phyloP scores from a whole-genome alignment of 2,888 invertebrate species.

The Dynastes hyllus region DNA sequence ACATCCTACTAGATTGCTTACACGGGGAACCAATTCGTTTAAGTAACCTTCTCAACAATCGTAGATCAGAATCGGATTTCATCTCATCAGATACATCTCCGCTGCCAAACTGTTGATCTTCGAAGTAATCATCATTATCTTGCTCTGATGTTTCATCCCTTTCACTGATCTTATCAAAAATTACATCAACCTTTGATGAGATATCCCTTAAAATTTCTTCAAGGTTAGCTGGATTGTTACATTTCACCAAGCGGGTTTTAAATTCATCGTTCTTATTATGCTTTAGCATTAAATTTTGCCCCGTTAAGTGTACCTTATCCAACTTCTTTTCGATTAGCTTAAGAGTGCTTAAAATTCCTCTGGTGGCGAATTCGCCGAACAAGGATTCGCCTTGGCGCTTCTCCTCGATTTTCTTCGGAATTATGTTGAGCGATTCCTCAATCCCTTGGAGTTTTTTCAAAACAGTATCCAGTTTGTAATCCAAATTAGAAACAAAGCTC shows the following conservation, averaged over 20 bases:
- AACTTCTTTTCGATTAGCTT: constrained; percentile 68
- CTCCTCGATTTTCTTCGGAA: constrained; percentile 60
- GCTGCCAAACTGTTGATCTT: constrained; percentile 58
- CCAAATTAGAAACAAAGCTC: constrained; percentile 66
- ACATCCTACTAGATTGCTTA: constrained; percentile 61
- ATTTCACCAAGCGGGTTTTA: constrained; percentile 64
- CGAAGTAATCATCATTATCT: constrained; percentile 58
- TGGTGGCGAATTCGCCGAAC: constrained; percentile 68
- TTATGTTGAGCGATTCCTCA: constrained; percentile 61
- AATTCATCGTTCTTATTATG: constrained; percentile 57
- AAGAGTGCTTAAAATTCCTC: constrained; percentile 69
- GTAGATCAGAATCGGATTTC: constrained; percentile 55
- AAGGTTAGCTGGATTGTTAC: constrained; percentile 64
- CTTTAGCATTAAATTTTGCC: constrained; percentile 51
- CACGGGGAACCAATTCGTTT: constrained; percentile 62
- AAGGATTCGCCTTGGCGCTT: constrained; percentile 61
- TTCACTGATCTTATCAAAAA: constrained; percentile 66
- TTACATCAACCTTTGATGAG: constrained; percentile 69
- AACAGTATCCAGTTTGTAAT: constrained; percentile 69
- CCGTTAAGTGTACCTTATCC: constrained; percentile 61
- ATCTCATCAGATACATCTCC: constrained; percentile 53
- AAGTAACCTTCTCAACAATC: constrained; percentile 59
- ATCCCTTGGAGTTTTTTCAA: constrained; percentile 60
- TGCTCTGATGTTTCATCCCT: constrained; percentile 60
- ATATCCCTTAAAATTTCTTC: constrained; percentile 68